Evolutionary conservation across 2,797 vertebrate species (phyloP), one percentile per base, ranked within the genome.

Genomic region (Microctenopoma stevenorrisi): DNA sequence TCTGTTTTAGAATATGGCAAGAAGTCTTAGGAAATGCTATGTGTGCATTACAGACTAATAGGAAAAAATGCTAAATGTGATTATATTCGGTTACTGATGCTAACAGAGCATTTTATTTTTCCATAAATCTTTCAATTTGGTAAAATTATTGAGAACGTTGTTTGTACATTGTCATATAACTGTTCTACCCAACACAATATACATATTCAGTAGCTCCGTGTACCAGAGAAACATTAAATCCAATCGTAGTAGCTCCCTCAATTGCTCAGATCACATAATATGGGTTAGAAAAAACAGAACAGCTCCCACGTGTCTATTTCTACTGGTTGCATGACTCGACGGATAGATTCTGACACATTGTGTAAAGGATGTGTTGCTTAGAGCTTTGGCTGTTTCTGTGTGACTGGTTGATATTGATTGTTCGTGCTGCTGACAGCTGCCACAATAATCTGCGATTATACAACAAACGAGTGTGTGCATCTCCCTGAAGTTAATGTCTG

Each of bases 401-500:
- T 69, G 57, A 40, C 22, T 37, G 18, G 48, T 40, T 28, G 12
- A 26, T 61, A 11, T 49, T 68, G 55, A 67, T 43, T 33, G 46
- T 59, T 47, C 16, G 47, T 15, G 33, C 61, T 25, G 1, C 54
- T 61, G 56, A 51, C 63, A 15, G 22, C 61, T 55, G 40, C 18
- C 51, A 57, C 33, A 2, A 2, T 55, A 13, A 50, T 76, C 59
- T 37, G n/a, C 52, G 7, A 15, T 51, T 50, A 28, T 13, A 35
- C 22, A 12, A 16, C 47, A 35, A 43, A 35, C n/a, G 12, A 11
- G 15, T 59, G 37, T 4, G 16, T 14, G 33, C 44, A 1, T 60
- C 14, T 50, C 12, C 42, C 15, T 54, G 15, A 54, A 28, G 37
- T n/a, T 42, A 3, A 13, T 22, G 22, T 22, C 22, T 15, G 5